Evolutionary conservation across 1,140 invertebrate species (phyloP), one percentile per base, ranked within the genome.

Genomic region (Drosophila leontia): DNA sequence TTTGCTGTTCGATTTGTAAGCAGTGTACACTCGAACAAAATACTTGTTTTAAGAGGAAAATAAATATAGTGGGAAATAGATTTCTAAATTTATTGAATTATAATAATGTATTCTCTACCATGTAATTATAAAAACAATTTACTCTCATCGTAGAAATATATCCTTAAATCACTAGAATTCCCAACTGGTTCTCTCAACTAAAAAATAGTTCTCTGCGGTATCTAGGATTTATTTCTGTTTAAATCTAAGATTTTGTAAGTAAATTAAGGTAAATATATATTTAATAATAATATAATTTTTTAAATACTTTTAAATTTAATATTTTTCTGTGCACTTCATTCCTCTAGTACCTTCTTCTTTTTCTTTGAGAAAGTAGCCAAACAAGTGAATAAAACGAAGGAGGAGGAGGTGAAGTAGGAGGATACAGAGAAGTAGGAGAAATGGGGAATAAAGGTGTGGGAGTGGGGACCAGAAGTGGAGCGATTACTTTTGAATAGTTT

Each of bases 341-440:
- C 7, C n/a, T 17, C 37, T 42, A 59, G 45, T 63, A 44, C 23
- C 17, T 37, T 55, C 48, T 61, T 75, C 71, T 53, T 63, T 71
- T 71, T 70, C 23, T n/a, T 45, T 68, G 71, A 83, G 80, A 82
- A 82, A 82, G 80, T 82, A 82, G 80, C 80, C 80, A 79, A 70
- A 58, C 75, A 83, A 82, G 80, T 79, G 80, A 79, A 59, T 82
- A 76, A 29, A 50, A 62, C 26, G 58, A 23, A 17, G 35, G 0
- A 29, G 29, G 39, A 58, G 26, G 5, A 47, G 41, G 4, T 32
- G 35, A 0, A 26, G 17, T 32, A 17, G 39, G n/a, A 37, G 41
- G 42, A 60, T 26, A 77, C 45, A 13, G 53, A 59, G 53, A 68
- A 39, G 62, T 41, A 26, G 35, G 47, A 7, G 57, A 39, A 47